Evolutionary conservation across 2,797 vertebrate genomes (phyloP).

Genomic region (Chrysocyon brachyurus): DNA sequence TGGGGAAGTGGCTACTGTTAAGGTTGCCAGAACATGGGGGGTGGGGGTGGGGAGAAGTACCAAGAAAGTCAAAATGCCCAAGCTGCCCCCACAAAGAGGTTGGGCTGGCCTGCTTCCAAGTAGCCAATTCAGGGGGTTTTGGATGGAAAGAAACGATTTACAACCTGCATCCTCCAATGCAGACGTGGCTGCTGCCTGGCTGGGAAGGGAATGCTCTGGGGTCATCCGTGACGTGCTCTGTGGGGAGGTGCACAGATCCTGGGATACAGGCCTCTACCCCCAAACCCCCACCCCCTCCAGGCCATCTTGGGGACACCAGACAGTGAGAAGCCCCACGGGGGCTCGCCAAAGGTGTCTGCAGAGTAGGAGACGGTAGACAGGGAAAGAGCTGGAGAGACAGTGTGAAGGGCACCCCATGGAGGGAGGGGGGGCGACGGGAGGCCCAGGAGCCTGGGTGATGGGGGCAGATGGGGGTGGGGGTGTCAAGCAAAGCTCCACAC

Average conservation of each 20-base stretch:
- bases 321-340: neutral
- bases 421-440: neutral
- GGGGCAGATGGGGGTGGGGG: no score
- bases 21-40: neutral
- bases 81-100: neutral
- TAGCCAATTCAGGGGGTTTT: fast-evolving
- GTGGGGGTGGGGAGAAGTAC: neutral
- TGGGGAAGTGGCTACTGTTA: neutral
- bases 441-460: fast-evolving
- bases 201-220: neutral
- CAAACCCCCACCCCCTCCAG: neutral
- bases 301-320: neutral
- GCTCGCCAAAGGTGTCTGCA: neutral
- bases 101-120: neutral
- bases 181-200: neutral
- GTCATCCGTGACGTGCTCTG: neutral
- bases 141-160: neutral
- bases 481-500: neutral
- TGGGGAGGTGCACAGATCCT: neutral
- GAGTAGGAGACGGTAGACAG: neutral
- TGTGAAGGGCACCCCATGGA: neutral
- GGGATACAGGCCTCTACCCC: neutral
- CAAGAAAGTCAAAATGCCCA: neutral
- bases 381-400: neutral
- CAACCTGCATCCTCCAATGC: neutral